Conservation (phyloP, 2,888 invertebrate genomes). For the Hymenopus coronatus region DNA sequence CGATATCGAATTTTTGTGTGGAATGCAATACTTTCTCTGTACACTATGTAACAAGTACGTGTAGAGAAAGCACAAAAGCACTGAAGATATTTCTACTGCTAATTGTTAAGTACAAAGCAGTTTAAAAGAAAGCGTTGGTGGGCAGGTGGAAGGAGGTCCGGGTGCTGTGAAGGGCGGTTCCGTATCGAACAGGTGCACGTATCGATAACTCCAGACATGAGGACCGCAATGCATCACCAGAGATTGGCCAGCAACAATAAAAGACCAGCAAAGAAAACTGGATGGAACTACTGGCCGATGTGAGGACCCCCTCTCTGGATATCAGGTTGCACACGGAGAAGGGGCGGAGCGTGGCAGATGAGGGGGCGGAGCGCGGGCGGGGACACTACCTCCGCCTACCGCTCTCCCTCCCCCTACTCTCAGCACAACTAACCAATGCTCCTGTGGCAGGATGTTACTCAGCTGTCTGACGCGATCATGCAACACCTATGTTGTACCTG, state of each 20-base stretch:
- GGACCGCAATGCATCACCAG: not conserved
- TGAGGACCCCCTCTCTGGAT: not conserved
- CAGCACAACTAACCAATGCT: not conserved
- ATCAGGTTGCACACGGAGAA: constrained; percentile 1
- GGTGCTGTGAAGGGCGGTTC: not conserved
- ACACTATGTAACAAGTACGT: too few relatives aligned
- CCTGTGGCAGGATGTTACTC: not conserved
- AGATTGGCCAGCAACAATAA: not conserved
- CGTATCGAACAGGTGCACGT: not conserved
- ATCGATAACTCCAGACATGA: not conserved
- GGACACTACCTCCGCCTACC: constrained; percentile 9
- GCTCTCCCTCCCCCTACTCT: not conserved
- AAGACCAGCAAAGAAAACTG: not conserved
- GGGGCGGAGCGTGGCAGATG: constrained; percentile 16
- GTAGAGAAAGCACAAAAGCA: too few relatives aligned
- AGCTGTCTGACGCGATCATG: not conserved
- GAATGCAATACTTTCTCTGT: too few relatives aligned
- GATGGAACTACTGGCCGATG: not conserved
- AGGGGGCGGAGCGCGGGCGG: constrained; percentile 9
- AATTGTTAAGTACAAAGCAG: not conserved
- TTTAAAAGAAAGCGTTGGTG: not conserved
- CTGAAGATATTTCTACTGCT: too few relatives aligned
- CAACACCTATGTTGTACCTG: not conserved
- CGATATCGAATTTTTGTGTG: too few relatives aligned
- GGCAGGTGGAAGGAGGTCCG: not conserved